Evolutionary conservation across 2,797 vertebrate genomes (phyloP).

Genomic region (Ceryle rudis): DNA sequence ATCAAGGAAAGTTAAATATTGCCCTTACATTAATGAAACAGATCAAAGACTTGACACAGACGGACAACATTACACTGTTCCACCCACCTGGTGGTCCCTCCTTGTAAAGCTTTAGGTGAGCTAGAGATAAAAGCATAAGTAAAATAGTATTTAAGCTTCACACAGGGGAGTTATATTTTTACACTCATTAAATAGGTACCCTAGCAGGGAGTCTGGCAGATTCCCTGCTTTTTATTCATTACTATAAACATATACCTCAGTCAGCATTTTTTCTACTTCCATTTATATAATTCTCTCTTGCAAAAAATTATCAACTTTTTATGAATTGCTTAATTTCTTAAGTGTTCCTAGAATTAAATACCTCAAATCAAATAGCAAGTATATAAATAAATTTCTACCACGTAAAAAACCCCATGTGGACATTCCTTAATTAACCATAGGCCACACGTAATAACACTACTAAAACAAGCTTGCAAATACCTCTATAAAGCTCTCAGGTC

Average conservation of each 20-base stretch:
- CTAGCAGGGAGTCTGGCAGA: not conserved
- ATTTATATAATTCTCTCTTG: not conserved
- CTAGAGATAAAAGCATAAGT: constrained; percentile 16
- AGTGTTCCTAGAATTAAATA: not conserved
- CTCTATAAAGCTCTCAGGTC: not conserved
- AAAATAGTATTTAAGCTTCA: not conserved
- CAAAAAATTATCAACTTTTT: not conserved
- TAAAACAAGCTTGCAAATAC: not conserved
- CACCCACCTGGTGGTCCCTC: constrained; percentile 44
- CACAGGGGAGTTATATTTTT: not conserved
- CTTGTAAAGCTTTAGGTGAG: constrained; percentile 5
- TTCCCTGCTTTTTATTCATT: not conserved
- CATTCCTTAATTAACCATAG: not conserved
- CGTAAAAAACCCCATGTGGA: not conserved
- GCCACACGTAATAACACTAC: not conserved
- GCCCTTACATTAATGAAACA: not conserved
- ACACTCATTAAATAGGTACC: not conserved
- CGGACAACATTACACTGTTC: not conserved
- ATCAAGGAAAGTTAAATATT: not conserved
- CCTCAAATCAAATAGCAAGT: not conserved
- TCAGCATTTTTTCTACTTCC: not conserved
- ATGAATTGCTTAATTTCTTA: not conserved
- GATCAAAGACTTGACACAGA: constrained; percentile 28
- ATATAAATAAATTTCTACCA: not conserved
- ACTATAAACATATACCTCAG: not conserved